Base-by-base conservation (phyloP, 2,888 invertebrate genomes). In the Eupithecia inturbata region DNA sequence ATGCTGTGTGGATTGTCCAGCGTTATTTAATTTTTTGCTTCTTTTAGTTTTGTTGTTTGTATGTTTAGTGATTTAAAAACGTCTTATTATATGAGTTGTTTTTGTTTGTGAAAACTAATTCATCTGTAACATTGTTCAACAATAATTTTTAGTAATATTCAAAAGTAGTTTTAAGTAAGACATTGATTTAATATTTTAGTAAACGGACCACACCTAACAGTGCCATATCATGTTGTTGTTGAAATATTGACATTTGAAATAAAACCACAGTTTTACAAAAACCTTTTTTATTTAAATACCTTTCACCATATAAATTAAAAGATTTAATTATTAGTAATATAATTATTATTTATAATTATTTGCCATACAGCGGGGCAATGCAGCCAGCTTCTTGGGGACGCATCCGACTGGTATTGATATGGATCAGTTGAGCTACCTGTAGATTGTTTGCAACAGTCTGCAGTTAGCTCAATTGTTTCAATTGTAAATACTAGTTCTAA, bases 161-260 rank as follows among this genome's bases (percentile, higher is more conserved):
- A 66, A 66, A 41, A 9, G 66, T 41, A 66, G 26, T 22, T 26
- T 36, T 36, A 64, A 33, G 64, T 41, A 22, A 39, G 39, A 36
- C 22, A 36, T n/a, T 68, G 71, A 70, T 41, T 28, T 73, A 75
- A 41, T 68, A 77, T 69, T 73, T 74, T 80, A 78, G 74, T 80
- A 82, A 79, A 85, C 81, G 92, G 92, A 92, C 92, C 92, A 93
- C 85, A 81, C 77, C 9, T 76, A 84, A 80, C 88, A 91, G 92
- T 92, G 91, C 93, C 93, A 93, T 93, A 93, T 93, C 93, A 93
- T 79, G 81, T 86, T 90, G 89, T 89, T 91, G 69, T 69, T 73
- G 64, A 64, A 36, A n/a, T 66, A 39, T 66, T 66, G 62, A 87
- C 82, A 86, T 88, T 89, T 87, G 84, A 83, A 90, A 87, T 86